Evolutionary conservation across 2,113 vertebrate species (phyloP).

Genomic region (Varanus komodoensis): DNA sequence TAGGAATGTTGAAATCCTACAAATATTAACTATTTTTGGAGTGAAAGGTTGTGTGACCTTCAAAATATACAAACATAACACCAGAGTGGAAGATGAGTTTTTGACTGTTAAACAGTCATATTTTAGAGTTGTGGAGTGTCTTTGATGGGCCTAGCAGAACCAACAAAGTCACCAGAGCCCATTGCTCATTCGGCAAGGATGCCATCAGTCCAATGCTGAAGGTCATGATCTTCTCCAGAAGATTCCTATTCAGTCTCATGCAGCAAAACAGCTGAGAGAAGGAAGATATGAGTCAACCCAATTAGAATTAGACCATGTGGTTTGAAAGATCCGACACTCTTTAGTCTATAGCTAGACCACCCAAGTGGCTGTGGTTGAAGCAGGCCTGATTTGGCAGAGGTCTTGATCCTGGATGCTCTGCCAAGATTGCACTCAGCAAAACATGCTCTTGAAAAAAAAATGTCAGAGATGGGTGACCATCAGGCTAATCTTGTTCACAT

Average conservation of each 20-base stretch:
- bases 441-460: conserved; percentile 22
- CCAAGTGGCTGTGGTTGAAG: conserved; percentile 53
- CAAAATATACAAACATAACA: not conserved
- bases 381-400: conserved; percentile 53
- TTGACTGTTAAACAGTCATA: not conserved
- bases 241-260: conserved; percentile 55
- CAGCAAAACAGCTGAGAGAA: conserved; percentile 62
- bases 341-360: conserved; percentile 65
- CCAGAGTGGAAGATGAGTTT: not conserved
- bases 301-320: conserved; percentile 69
- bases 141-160: not conserved
- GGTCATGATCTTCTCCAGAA: conserved; percentile 56
- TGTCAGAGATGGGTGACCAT: conserved; percentile 55
- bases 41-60: not conserved
- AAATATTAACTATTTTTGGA: not conserved
- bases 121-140: not conserved
- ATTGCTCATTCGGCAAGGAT: not conserved
- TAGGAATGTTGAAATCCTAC: not conserved
- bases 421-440: not conserved
- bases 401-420: conserved; percentile 44
- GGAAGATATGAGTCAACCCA: conserved; percentile 71
- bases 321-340: conserved; percentile 66
- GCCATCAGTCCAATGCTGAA: not conserved
- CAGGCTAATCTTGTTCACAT: conserved; percentile 44
- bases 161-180: not conserved